phyloP scores from a whole-genome alignment of 2,888 invertebrate species.

The Drosophila macrospina region DNA sequence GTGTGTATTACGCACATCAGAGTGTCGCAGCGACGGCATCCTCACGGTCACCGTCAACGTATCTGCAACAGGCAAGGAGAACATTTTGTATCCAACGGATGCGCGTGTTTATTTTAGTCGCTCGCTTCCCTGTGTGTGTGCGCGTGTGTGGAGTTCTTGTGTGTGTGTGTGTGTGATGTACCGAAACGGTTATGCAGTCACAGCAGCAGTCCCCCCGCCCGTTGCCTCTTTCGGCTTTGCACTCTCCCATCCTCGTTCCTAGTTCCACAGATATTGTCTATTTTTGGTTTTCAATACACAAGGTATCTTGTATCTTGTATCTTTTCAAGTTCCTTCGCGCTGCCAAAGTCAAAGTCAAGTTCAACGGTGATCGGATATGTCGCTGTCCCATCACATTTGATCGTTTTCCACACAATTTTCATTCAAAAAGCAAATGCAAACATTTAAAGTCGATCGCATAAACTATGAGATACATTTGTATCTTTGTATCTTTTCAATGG shows the following conservation, averaged over 20 bases:
- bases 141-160: slow-evolving; percentile 24
- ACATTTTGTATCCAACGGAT: slow-evolving; percentile 71
- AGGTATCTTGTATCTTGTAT: slow-evolving; percentile 19
- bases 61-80: slow-evolving; percentile 37
- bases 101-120: slow-evolving; percentile 79
- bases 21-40: slow-evolving; percentile 62
- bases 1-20: slow-evolving; percentile 28
- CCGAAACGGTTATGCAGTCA: slow-evolving; percentile 40
- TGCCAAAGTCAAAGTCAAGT: slow-evolving; percentile 72
- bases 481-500: no score
- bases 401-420: slow-evolving; percentile 20
- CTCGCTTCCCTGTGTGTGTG: slow-evolving; percentile 18
- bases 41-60: slow-evolving; percentile 70
- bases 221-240: not conserved
- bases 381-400: slow-evolving; percentile 22
- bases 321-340: slow-evolving; percentile 10
- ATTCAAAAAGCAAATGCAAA: slow-evolving; percentile 30
- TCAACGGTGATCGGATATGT: slow-evolving; percentile 61
- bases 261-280: slow-evolving; percentile 60
- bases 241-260: slow-evolving; percentile 11
- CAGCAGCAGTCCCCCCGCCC: slow-evolving; percentile 17
- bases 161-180: slow-evolving; percentile 40
- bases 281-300: slow-evolving; percentile 44
- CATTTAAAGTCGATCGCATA: slow-evolving; percentile 31
- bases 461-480: slow-evolving; percentile 12